phyloP scores from a whole-genome alignment of 2,113 vertebrate genomes.

The Thomomys bottae region DNA sequence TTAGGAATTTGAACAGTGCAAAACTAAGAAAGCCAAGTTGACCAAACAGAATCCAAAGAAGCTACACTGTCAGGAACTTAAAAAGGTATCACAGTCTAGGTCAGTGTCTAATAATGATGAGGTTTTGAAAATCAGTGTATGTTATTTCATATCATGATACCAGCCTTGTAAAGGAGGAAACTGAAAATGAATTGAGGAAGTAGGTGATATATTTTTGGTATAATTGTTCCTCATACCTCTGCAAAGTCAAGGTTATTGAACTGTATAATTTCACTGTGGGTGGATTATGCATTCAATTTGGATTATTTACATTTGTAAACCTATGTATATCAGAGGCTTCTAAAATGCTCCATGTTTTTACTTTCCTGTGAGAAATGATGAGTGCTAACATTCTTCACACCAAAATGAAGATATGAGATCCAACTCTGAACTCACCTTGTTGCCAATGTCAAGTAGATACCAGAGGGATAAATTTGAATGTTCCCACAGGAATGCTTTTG shows the following conservation, averaged over 20 bases:
- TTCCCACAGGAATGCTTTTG: neutral
- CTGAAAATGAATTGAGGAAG: neutral
- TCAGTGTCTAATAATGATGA: conserved; percentile 57
- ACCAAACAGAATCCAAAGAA: conserved; percentile 86
- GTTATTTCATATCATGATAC: neutral
- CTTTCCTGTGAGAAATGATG: conserved; percentile 45
- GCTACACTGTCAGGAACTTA: conserved; percentile 90
- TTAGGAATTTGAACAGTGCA: conserved; percentile 83
- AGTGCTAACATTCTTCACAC: neutral
- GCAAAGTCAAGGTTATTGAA: neutral
- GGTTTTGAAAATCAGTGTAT: neutral
- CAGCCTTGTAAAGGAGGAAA: neutral
- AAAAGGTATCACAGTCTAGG: conserved; percentile 88
- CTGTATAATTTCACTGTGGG: neutral
- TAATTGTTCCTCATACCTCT: neutral
- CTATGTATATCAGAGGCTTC: neutral
- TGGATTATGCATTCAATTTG: neutral
- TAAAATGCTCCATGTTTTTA: neutral
- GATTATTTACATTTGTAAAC: neutral
- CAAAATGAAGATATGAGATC: conserved; percentile 43
- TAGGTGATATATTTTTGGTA: neutral
- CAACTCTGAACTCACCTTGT: conserved; percentile 33
- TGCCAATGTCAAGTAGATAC: neutral
- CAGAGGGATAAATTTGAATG: neutral
- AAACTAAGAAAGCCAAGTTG: conserved; percentile 75